Percentiles rank a stretch among this genome's conserved stretches.
phyloP scores from a whole-genome alignment of 1,140 invertebrate species.

The Trichoplusia ni region DNA sequence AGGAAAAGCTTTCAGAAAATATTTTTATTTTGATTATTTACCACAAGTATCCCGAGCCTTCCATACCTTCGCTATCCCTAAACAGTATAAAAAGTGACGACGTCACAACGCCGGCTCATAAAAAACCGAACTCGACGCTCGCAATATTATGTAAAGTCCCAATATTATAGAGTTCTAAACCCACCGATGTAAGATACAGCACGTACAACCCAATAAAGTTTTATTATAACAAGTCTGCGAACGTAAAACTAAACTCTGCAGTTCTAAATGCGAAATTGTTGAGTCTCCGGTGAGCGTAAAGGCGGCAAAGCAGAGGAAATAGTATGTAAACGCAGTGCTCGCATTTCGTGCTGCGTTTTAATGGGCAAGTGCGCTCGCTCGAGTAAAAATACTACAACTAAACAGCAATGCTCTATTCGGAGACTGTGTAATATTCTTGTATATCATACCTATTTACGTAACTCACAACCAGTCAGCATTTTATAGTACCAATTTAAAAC shows the following conservation, averaged over 20 bases:
- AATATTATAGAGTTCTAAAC: constrained; percentile 9
- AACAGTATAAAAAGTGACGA: no score
- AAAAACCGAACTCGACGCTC: not conserved
- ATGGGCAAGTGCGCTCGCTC: constrained; percentile 13
- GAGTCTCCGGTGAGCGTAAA: constrained; percentile 26
- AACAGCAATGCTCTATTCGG: no score
- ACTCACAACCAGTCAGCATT: no score
- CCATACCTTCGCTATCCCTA: no score
- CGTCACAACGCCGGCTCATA: not conserved
- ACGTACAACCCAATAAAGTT: constrained; percentile 29
- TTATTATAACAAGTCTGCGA: constrained; percentile 23
- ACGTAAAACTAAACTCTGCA: constrained; percentile 14
- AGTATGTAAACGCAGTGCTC: constrained; percentile 54
- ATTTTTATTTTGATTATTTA: no score
- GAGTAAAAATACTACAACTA: no score
- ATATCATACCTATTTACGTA: no score
- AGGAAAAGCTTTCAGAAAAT: no score
- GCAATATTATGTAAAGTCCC: not conserved
- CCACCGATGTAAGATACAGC: constrained; percentile 17
- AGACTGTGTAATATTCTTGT: no score
- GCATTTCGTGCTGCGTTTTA: constrained; percentile 33
- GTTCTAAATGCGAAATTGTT: constrained; percentile 28
- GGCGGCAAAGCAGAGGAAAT: constrained; percentile 53
- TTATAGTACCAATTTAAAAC: no score
- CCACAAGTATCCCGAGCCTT: no score